Evolutionary conservation across 1,140 invertebrate species (phyloP), one percentile per base, ranked within the genome.

Genomic region (Lucilia cuprina): DNA sequence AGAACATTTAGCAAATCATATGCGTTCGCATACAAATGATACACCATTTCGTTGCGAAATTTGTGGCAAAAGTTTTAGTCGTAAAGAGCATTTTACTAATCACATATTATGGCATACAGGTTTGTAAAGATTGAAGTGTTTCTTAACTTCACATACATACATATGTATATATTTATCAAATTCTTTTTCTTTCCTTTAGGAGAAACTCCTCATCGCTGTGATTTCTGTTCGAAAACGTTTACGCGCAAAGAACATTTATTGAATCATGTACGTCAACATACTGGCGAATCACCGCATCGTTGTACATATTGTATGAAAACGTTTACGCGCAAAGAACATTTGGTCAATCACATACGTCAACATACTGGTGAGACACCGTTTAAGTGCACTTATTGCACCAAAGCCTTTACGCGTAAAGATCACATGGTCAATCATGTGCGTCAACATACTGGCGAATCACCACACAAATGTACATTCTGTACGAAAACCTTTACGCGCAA

Each of bases 361-460:
- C 97, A 98, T 91, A 97, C 96, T 55, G 93, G 94, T 85, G 97
- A 98, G 92, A 95, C 95, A 85, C 95, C 95, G 80, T 96, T 96
- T 91, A 95, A 95, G 91, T 98, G 97, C 92, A 94, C 94, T 87
- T 96, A 95, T 88, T 98, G 97, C 91, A 94, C 95, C 74, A 97
- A 97, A 91, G 95, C 96, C 82, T 98, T 98, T 91, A 95, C 96
- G 60, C 93, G 96, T 88, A 97, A 97, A 93, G 96, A 94, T 91
- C 94, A 94, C 88, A 92, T 94, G 88, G 91, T 92, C 86, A 94
- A 95, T 90, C 96, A 96, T 91, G 92, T 95, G 84, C 92, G 96
- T 87, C 95, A 96, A 91, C 98, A 99, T 92, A 99, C 98, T 77
- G 96, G 96, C 82, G 96, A 97, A 89, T 94, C 94, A 50, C 94